Evolutionary conservation across 53 echinoderm and acorn worm species (phyloP), one percentile per base, ranked within the genome.

Genomic region (Henricia sp.): DNA sequence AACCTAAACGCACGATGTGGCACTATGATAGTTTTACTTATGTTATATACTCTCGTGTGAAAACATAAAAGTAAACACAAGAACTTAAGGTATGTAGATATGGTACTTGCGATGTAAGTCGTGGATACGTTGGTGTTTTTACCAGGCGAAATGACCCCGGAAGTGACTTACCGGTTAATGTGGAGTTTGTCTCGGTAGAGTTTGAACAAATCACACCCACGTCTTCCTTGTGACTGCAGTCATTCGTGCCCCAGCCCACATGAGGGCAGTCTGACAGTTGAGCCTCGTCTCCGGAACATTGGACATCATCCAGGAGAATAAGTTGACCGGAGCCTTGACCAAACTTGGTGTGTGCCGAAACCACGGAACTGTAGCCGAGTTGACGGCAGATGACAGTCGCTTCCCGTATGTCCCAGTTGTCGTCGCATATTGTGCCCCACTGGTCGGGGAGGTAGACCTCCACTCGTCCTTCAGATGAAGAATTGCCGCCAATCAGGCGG

Each of bases 361-460:
- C 59, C 10, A 76, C 76, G 6, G 58, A 57, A 27, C 42, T 58
- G 76, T 58, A 76, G 35, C 76, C 76, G 20, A 76, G 76, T 76
- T 76, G 76, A 39, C 76, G 76, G 39, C 76, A 76, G 59, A 58
- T 59, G 41, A 76, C 76, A 41, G 55, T 38, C 12, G 76, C 76
- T 20, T 76, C 76, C 41, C 40, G 11, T 14, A 59, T 2, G 26
- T 54, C 27, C 76, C 76, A 76, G 41, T 32, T 2, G 43, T 76
- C 76, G 20, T 76, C 76, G 17, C 76, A 76, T 35, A 76, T 57
- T 26, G 76, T 76, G 28, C 76, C 76, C 76, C 76, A 76, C 25
- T 76, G 26, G 59, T 54, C 38, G 1, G 37, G 37, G 14, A 76
- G 2, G 43, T 57, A 58, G 38, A 76, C 57, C 42, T 76, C 57